Evolutionary conservation across 1,140 invertebrate species (phyloP), one percentile per base, ranked within the genome.

Genomic region (Babylonia areolata): DNA sequence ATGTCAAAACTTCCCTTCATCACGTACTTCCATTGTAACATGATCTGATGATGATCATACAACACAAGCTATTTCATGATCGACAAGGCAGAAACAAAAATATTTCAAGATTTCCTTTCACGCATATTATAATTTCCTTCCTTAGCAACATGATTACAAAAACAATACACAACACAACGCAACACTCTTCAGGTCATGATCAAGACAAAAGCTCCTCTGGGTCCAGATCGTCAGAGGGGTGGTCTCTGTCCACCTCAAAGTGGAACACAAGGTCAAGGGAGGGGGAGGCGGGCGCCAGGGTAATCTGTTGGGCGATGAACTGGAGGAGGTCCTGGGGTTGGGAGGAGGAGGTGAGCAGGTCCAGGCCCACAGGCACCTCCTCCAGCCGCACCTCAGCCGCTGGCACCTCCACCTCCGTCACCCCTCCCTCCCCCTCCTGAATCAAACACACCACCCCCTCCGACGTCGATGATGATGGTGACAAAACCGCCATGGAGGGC

Each of bases 321-420:
- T 90, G 73, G 15, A 89, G 82, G 75, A 91, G 86, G 69, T 90
- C 89, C 40, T 88, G 85, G 6, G 91, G 58, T 83, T 91, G 86
- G 69, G 87, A 88, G 15, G 91, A 90, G 84, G 89, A 86, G 20
- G 86, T 86, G 15, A 90, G 71, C 51, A 91, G 46, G 23, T 90
- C 85, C 33, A 88, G 82, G 35, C 89, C 88, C 33, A 92, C 78
- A 37, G 86, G 73, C 78, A 85, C 81, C 28, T 93, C 83, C 80
- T 92, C 89, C 31, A 93, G 84, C 2, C 87, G 89, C 37, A 93
- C 90, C 69, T 90, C 89, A 40, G 89, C 58, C 2, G 90, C 90
- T 46, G 91, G 90, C 40, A 93, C 84, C 84, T 93, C 89, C 39
- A 93, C 90, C 35, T 92, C 79, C 9, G 87, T 89, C 23, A 6